phyloP scores from a whole-genome alignment of 1,140 invertebrate species.

The Drosophila gunungcola region DNA sequence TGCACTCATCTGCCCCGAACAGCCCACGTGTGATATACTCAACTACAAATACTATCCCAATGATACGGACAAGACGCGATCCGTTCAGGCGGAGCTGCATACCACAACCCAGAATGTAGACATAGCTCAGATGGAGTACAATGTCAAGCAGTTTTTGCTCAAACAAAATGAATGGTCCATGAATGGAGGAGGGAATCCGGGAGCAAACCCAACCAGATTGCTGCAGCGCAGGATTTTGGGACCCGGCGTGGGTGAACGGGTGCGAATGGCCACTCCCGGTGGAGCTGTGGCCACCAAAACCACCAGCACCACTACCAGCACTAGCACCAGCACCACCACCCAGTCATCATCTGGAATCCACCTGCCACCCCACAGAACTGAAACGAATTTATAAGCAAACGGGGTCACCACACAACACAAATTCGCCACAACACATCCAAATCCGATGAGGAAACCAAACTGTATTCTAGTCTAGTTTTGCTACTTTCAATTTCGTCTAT shows the following conservation, averaged over 20 bases:
- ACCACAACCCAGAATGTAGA: constrained; percentile 84
- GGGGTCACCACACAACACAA: constrained; percentile 8
- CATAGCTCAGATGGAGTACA: constrained; percentile 87
- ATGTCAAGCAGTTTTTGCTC: constrained; percentile 87
- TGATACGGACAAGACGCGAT: constrained; percentile 76
- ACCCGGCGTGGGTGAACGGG: constrained; percentile 72
- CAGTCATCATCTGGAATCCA: constrained; percentile 26
- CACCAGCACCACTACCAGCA: constrained; percentile 43
- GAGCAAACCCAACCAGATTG: constrained; percentile 2
- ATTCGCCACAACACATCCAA: not conserved
- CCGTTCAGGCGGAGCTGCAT: constrained; percentile 78
- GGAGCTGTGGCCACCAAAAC: constrained; percentile 45
- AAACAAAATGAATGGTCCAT: constrained; percentile 87
- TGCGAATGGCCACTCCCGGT: constrained; percentile 67
- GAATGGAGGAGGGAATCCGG: constrained; percentile 23
- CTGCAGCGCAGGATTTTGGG: constrained; percentile 66
- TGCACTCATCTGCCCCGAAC: constrained; percentile 68
- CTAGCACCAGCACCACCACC: constrained; percentile 14
- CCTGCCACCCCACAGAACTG: constrained; percentile 80
- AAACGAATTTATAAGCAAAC: constrained; percentile 84
- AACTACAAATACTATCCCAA: constrained; percentile 84
- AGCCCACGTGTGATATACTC: constrained; percentile 84
- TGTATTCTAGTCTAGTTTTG: constrained; percentile 76
- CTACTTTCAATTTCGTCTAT: constrained; percentile 34
- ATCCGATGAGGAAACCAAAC: constrained; percentile 59